Base-by-base conservation (phyloP, 2,888 invertebrate genomes). In the Catocala sponsa region DNA sequence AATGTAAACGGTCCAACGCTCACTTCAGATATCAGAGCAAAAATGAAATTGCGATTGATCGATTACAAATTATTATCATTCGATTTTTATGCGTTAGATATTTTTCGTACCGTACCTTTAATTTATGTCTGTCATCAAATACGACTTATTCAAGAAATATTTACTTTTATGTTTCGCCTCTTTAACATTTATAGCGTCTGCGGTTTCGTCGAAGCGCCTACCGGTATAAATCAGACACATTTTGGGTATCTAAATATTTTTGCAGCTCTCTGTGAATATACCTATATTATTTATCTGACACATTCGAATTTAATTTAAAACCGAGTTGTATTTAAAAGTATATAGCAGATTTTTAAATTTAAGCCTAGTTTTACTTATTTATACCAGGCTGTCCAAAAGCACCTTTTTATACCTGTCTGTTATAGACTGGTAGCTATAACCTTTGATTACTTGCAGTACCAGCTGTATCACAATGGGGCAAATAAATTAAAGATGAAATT, bases 111-210 rank as follows among this genome's bases (percentile, higher is more conserved):
- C 46, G 46, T 38, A 15, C n/a, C 33, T 55, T 32, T 12, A 55
- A 55, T 55, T 46, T 35, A 47, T 47, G 46, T 32, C 33, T 13
- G 55, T 47, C 46, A 55, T 55, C 55, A 55, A 55, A 55, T 55
- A 55, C 46, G 35, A 47, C 46, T 55, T 55, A 55, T 55, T 55
- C 32, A 35, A 55, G 38, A 55, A 55, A 38, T 55, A 38, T 50
- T 50, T 35, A 35, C 49, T 33, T 49, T 49, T 33, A 32, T n/a
- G 49, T 50, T 48, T 48, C 25, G 7, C 9, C 35, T 35, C 11
- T 50, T 50, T 35, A 35, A 50, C 32, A 50, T 12, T 50, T 12
- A 50, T 35, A 10, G n/a, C 48, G 11, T 48, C 25, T n/a, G 48
- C 33, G 48, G 48, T 48, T 48, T 48, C 32, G 32, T 48, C 15